phyloP scores from a whole-genome alignment of 2,888 invertebrate genomes.

The Seladonia tumulorum region DNA sequence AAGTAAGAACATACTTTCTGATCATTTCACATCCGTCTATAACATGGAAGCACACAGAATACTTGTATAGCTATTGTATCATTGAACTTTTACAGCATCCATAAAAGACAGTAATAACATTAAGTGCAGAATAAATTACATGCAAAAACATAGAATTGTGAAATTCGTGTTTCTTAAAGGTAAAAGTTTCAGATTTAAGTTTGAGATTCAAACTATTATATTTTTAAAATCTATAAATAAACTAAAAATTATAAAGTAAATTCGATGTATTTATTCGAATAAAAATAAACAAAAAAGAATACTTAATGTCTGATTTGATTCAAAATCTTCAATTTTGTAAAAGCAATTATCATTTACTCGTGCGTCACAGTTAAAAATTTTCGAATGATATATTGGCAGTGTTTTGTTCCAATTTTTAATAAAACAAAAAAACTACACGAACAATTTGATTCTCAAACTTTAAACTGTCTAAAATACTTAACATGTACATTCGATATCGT shows the following conservation, averaged over 20 bases:
- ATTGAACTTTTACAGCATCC: conserved; percentile 67
- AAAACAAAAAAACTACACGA: background rate
- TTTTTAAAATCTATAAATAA: conserved; percentile 5
- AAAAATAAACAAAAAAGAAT: conserved; percentile 6
- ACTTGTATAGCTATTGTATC: conserved; percentile 68
- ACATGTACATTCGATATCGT: conserved; percentile 46
- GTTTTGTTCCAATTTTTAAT: conserved; percentile 46
- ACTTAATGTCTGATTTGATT: background rate
- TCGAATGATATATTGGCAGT: conserved; percentile 54
- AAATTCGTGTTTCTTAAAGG: conserved; percentile 30
- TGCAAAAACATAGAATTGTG: conserved; percentile 63
- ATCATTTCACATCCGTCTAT: conserved; percentile 64
- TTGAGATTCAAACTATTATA: conserved; percentile 67
- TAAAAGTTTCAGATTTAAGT: conserved; percentile 47
- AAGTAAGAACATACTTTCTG: conserved; percentile 64
- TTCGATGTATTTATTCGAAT: conserved; percentile 11
- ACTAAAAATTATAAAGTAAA: background rate
- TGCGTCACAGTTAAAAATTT: background rate
- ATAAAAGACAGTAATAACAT: conserved; percentile 65
- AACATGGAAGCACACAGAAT: conserved; percentile 80
- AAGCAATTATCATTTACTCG: background rate
- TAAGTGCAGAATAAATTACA: conserved; percentile 58
- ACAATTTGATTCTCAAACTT: conserved; percentile 72
- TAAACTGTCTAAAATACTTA: conserved; percentile 54
- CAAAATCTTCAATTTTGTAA: conserved; percentile 8